Percentiles rank a stretch among this genome's conserved stretches.
These are phyloP conservation scores for Bombus sylvicola DNA, from an alignment of 1,140 invertebrate species.

Conservation along the genomic window DNA sequence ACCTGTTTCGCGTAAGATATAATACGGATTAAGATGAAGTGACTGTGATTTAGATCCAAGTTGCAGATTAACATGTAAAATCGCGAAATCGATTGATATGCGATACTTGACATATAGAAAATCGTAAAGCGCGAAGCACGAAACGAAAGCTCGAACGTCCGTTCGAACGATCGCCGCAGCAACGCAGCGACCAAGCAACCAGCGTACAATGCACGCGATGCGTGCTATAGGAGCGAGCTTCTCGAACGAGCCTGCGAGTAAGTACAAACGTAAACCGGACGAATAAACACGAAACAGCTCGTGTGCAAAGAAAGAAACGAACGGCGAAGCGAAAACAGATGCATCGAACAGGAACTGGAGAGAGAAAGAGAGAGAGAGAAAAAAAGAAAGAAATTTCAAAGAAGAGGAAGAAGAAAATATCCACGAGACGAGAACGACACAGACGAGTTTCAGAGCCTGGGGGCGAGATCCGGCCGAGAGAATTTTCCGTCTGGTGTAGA, in stretches of 20 bases:
- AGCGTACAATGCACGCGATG: background rate
- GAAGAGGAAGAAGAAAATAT: background rate
- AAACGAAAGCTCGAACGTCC: too few relatives aligned
- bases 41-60: too few relatives aligned
- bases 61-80: too few relatives aligned
- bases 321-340: background rate
- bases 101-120: too few relatives aligned
- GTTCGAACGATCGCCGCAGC: background rate
- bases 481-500: constrained; percentile 69
- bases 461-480: constrained; percentile 47
- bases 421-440: constrained; percentile 14
- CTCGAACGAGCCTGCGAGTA: background rate
- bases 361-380: background rate
- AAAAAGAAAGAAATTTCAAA: background rate
- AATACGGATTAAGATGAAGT: too few relatives aligned
- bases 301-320: background rate
- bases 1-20: too few relatives aligned
- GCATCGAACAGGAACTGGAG: too few relatives aligned
- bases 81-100: too few relatives aligned
- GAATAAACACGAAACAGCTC: background rate
- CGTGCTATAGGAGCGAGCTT: background rate
- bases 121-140: background rate
- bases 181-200: background rate
- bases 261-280: background rate
- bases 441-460: constrained; percentile 23